phyloP scores from a whole-genome alignment of 2,888 invertebrate genomes.

The Theretra japonica region DNA sequence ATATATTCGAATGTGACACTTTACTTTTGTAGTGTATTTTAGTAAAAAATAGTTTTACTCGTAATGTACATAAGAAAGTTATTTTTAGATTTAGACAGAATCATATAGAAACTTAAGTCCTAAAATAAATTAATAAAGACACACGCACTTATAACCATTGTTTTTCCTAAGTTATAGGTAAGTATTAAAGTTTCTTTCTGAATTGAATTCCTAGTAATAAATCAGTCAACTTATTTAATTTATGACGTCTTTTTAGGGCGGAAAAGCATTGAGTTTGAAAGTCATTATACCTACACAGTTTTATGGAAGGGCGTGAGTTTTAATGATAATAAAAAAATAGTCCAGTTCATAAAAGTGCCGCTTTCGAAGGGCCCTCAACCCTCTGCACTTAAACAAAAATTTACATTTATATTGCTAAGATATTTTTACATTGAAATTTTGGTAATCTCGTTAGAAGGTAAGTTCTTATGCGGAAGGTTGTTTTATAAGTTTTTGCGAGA shows the following conservation, averaged over 20 bases:
- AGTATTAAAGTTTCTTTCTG: background rate
- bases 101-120: too few species aligned
- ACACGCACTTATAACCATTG: too few species aligned
- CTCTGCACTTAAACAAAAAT: conserved; percentile 47
- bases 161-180: too few species aligned
- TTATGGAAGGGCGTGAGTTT: conserved; percentile 50
- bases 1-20: background rate
- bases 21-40: background rate
- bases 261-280: conserved; percentile 42
- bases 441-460: conserved; percentile 48
- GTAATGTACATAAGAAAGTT: too few species aligned
- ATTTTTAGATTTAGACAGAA: too few species aligned
- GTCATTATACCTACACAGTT: conserved; percentile 50
- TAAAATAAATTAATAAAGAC: too few species aligned
- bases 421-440: conserved; percentile 44
- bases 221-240: conserved; percentile 33
- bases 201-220: background rate
- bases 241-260: conserved; percentile 31
- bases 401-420: conserved; percentile 60
- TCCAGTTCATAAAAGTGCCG: conserved; percentile 54
- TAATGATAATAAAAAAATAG: conserved; percentile 52
- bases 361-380: conserved; percentile 47
- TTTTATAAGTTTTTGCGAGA: background rate
- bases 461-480: background rate
- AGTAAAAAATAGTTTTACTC: too few species aligned